Conservation (phyloP, 2,797 vertebrate species). For the Gadopsis marmoratus region DNA sequence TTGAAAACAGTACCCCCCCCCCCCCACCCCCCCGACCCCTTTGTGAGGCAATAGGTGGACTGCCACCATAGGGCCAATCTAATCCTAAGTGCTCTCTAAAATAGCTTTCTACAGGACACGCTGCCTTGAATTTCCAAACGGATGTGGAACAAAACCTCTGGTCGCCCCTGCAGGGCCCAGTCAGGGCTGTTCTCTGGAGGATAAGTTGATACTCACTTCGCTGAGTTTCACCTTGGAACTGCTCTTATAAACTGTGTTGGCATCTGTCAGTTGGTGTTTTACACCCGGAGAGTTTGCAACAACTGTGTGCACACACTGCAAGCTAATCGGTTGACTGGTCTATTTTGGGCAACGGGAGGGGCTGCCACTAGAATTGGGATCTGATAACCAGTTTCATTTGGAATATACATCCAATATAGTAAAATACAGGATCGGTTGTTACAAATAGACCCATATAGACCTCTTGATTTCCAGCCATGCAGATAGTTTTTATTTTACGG, state of each 20-base stretch:
- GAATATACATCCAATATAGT: neutral
- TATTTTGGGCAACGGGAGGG: neutral
- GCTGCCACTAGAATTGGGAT: neutral
- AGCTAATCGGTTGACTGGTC: neutral
- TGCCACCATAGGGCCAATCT: slow-evolving; percentile 55
- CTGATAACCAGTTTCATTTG: too few species aligned
- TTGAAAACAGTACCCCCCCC: neutral
- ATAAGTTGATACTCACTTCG: slow-evolving; percentile 17
- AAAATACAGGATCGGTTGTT: neutral
- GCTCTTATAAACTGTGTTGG: neutral
- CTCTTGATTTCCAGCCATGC: too few species aligned
- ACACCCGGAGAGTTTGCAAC: neutral
- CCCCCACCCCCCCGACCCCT: slow-evolving; percentile 9
- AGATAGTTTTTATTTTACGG: too few species aligned
- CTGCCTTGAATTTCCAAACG: slow-evolving; percentile 47
- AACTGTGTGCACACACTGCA: neutral
- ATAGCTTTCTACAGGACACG: slow-evolving; percentile 42
- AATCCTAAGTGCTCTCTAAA: slow-evolving; percentile 56
- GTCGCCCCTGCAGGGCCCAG: slow-evolving; percentile 13
- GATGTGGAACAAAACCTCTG: slow-evolving; percentile 27
- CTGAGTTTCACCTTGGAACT: neutral
- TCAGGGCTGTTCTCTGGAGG: slow-evolving; percentile 22
- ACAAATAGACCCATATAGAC: neutral
- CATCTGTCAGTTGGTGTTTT: slow-evolving; percentile 1
- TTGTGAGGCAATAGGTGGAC: slow-evolving; percentile 55